Evolutionary conservation across 2,888 invertebrate genomes (phyloP), one percentile per base, ranked within the genome.

Genomic region (Acleris holmiana): DNA sequence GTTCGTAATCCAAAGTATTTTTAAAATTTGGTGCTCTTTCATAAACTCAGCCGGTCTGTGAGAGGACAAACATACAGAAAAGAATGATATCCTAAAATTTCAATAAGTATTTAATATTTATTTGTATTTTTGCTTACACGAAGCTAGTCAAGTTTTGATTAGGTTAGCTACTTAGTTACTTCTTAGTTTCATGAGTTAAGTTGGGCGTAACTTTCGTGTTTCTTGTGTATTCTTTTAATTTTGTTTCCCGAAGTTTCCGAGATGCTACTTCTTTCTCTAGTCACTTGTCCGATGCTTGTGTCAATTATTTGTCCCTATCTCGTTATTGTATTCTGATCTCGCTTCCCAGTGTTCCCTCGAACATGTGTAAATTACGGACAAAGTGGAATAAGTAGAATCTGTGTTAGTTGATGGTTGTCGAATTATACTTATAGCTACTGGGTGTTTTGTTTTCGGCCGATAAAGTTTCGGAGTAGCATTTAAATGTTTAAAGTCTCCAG

Each of bases 81-180:
- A 17, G 19, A 7, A 79, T 82, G 82, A 78, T 76, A 78, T 80
- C 76, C 76, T 83, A 81, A 83, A 81, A 86, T 84, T 83, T 82
- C 80, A 68, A 65, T 78, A 76, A 76, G 76, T 81, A 81, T 78
- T 79, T 85, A 81, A 79, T 78, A 83, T 76, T 70, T 69, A 76
- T 72, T 71, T 82, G 81, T 83, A 79, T 80, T 74, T 79, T 76
- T 76, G 71, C 75, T 71, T 75, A 77, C 77, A 76, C 84, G 85
- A 86, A 83, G 85, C 91, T 92, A 92, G 91, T 91, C 91, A 91
- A 81, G 83, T 86, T 82, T 86, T 75, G 79, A 77, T 85, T 84
- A 85, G 76, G 78, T 84, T 86, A 85, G 81, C 76, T 66, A 74
- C 77, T 83, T 83, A 84, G 86, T 83, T 83, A 79, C 73, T 73